phyloP scores from a whole-genome alignment of 2,113 vertebrate genomes.

The Labrus mixtus region DNA sequence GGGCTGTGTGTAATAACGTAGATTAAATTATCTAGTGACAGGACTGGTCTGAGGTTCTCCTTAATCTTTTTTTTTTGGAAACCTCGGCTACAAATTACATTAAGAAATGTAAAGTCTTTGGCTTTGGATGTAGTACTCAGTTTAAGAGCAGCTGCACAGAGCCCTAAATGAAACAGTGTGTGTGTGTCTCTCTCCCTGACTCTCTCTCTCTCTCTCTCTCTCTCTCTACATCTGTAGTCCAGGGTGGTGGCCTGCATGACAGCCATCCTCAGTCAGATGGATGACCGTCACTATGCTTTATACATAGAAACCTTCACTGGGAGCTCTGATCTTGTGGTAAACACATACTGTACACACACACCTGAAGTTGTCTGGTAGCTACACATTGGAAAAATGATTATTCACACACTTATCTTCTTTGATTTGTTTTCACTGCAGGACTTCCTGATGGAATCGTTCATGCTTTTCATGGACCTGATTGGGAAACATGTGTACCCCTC shows the following conservation, averaged over 20 bases:
- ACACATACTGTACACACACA: conserved; percentile 41
- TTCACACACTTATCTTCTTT: not conserved
- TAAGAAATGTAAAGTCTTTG: not conserved
- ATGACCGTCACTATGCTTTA: conserved; percentile 90
- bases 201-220: not conserved
- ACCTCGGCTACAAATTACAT: conserved; percentile 15
- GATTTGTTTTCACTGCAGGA: conserved; percentile 82
- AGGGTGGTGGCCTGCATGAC: conserved; percentile 98
- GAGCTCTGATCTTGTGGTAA: conserved; percentile 93
- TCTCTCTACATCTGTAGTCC: conserved; percentile 82
- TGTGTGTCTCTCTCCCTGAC: conserved; percentile 1
- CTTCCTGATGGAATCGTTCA: conserved; percentile 97
- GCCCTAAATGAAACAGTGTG: conserved; percentile 30
- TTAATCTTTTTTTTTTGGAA: not conserved
- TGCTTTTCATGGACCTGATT: conserved; percentile 96
- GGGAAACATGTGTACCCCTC: conserved; percentile 95
- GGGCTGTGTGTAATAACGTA: not conserved
- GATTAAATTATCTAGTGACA: conserved; percentile 17
- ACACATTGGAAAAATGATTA: not conserved
- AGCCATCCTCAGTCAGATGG: conserved; percentile 96
- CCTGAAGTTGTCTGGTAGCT: not conserved
- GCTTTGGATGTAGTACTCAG: conserved; percentile 26
- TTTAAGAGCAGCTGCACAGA: conserved; percentile 8
- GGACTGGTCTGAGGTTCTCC: conserved; percentile 4
- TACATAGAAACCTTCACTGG: conserved; percentile 94